phyloP scores from a whole-genome alignment of 2,797 vertebrate genomes.

The Acrossocheilus wenchowensis region DNA sequence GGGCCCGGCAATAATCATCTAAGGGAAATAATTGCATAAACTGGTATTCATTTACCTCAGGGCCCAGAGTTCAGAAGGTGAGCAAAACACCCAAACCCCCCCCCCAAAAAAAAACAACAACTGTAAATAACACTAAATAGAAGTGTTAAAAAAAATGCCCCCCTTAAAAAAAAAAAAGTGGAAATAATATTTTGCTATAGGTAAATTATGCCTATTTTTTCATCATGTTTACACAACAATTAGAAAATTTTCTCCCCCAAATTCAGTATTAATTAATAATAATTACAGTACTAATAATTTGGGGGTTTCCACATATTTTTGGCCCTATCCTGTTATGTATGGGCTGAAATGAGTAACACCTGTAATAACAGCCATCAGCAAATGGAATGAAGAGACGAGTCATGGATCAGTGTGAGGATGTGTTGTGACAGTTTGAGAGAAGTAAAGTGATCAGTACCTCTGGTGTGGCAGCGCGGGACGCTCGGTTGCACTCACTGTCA shows the following conservation, averaged over 20 bases:
- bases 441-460: conserved; percentile 75
- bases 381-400: background rate
- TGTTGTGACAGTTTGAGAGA: conserved; percentile 10
- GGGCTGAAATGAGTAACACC: background rate
- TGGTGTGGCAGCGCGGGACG: conserved; percentile 79
- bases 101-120: background rate
- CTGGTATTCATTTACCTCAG: conserved; percentile 23
- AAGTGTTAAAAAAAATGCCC: background rate
- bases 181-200: background rate
- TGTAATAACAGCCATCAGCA: background rate
- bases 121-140: background rate
- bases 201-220: background rate
- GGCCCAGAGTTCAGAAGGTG: conserved; percentile 19
- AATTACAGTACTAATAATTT: background rate
- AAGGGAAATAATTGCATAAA: conserved; percentile 28
- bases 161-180: background rate
- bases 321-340: background rate
- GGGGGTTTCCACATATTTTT: background rate
- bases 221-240: background rate
- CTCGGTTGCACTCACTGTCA: conserved; percentile 82
- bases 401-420: background rate
- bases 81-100: conserved; percentile 10
- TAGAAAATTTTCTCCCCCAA: too few species aligned
- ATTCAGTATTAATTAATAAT: background rate
- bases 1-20: conserved; percentile 20